These are phyloP conservation scores for Sebastes aleutianus DNA, from an alignment of 2,797 vertebrate genomes.

Conservation along the genomic window DNA sequence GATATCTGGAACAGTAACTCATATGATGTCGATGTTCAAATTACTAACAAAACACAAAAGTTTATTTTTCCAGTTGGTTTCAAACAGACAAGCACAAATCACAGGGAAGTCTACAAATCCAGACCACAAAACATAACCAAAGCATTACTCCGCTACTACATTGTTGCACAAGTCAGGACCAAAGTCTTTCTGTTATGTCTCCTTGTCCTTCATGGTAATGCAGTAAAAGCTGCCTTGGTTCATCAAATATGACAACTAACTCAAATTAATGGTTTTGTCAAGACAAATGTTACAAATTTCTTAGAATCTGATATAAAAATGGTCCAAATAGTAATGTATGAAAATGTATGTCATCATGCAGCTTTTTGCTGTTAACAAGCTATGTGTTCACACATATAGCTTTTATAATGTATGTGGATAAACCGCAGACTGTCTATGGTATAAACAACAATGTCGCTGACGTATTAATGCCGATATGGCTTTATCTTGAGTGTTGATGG, in stretches of 20 bases:
- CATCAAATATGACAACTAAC: neutral
- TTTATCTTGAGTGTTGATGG: too few species aligned
- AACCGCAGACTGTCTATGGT: too few species aligned
- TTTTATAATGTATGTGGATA: neutral
- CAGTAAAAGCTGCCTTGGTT: neutral
- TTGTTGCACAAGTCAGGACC: slow-evolving; percentile 4
- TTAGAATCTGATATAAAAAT: neutral
- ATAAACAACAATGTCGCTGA: too few species aligned
- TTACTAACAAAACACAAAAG: slow-evolving; percentile 4
- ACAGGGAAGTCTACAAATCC: neutral
- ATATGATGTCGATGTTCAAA: slow-evolving; percentile 21
- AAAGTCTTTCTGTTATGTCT: slow-evolving; percentile 34
- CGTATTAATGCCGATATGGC: too few species aligned
- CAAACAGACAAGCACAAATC: slow-evolving; percentile 1
- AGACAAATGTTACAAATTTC: neutral
- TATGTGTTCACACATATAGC: neutral
- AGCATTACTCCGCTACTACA: neutral
- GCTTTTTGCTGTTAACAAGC: neutral
- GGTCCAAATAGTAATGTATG: neutral
- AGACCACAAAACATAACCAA: slow-evolving; percentile 27
- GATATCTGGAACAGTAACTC: slow-evolving; percentile 7
- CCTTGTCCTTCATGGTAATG: slow-evolving; percentile 34
- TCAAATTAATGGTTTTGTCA: slow-evolving; percentile 41
- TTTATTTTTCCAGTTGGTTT: slow-evolving; percentile 16
- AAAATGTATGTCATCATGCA: neutral